Conservation (phyloP, 2,888 invertebrate genomes). For the Cataglyphis rosenhaueri region DNA sequence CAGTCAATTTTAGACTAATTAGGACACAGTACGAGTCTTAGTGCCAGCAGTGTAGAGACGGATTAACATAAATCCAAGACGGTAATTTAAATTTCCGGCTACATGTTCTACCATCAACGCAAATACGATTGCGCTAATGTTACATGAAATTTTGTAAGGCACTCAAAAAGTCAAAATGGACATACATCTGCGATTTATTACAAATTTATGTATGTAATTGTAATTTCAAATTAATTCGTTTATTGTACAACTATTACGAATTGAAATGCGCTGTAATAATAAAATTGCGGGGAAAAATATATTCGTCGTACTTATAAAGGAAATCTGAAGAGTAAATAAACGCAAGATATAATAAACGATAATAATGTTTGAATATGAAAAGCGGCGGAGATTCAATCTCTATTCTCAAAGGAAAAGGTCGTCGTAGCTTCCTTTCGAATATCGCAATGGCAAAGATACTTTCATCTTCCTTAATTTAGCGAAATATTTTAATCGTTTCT, state of each 20-base stretch:
- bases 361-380: conserved; percentile 28
- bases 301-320: neutral
- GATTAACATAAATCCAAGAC: conserved; percentile 36
- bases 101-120: neutral
- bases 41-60: neutral
- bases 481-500: conserved; percentile 40
- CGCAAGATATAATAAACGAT: conserved; percentile 24
- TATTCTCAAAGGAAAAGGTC: neutral
- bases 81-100: conserved; percentile 26
- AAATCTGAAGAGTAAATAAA: conserved; percentile 20
- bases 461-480: conserved; percentile 28
- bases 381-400: neutral
- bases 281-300: neutral
- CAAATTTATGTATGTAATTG: neutral
- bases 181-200: neutral
- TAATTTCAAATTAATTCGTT: neutral
- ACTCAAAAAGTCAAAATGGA: neutral
- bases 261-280: neutral
- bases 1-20: conserved; percentile 54
- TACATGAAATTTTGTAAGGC: neutral
- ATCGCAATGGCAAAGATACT: neutral
- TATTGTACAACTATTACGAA: neutral
- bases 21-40: conserved; percentile 24
- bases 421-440: neutral
- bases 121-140: neutral